These are phyloP conservation scores for Zoroaster sp. DNA, from an alignment of 53 echinoderm and acorn worm genomes.

Conservation along the genomic window DNA sequence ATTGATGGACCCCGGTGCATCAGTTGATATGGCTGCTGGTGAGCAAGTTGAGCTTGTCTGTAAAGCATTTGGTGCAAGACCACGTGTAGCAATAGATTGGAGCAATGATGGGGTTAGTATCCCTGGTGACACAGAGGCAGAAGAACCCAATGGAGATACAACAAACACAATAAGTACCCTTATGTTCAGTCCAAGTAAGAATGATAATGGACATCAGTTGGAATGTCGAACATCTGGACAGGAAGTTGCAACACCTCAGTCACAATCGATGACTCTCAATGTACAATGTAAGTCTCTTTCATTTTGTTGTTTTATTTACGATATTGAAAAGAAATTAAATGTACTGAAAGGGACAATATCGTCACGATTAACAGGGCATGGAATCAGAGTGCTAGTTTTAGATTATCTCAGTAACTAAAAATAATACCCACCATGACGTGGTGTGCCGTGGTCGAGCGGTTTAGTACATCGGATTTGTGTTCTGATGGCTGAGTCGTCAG, in stretches of 20 bases:
- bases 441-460: too few species aligned
- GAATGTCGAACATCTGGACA: constrained; percentile 19
- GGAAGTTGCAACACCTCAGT: background rate
- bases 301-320: too few species aligned
- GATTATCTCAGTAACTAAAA: too few species aligned
- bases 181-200: background rate
- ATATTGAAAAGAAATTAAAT: too few species aligned
- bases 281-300: constrained; percentile 24
- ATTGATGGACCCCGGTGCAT: background rate
- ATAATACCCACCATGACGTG: too few species aligned
- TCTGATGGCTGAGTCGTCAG: too few species aligned
- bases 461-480: too few species aligned
- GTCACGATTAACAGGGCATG: too few species aligned
- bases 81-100: constrained; percentile 21
- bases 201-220: background rate
- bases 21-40: background rate
- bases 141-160: background rate
- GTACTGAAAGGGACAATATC: too few species aligned
- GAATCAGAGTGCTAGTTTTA: too few species aligned
- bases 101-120: background rate
- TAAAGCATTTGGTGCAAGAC: constrained; percentile 29
- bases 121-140: background rate
- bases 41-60: background rate
- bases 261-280: background rate
- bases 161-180: background rate